phyloP scores from a whole-genome alignment of 2,113 vertebrate species.

The Circaetus cinerascens region DNA sequence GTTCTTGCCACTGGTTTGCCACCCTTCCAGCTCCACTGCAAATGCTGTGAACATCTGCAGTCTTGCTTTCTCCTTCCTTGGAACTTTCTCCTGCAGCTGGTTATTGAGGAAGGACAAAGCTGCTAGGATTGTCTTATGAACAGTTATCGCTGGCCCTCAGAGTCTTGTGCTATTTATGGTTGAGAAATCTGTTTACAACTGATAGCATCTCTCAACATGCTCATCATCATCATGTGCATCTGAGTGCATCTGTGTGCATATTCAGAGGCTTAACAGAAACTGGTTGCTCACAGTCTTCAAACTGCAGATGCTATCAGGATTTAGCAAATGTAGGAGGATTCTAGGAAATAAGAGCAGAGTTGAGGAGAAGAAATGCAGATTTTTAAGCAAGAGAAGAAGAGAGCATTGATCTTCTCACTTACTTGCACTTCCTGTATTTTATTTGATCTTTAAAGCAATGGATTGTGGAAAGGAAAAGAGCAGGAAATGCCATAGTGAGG shows the following conservation, averaged over 20 bases:
- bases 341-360: neutral
- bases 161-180: neutral
- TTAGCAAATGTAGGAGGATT: neutral
- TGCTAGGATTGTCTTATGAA: neutral
- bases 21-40: neutral
- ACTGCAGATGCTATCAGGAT: neutral
- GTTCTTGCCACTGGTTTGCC: neutral
- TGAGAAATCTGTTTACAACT: conserved; percentile 8
- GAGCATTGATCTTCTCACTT: neutral
- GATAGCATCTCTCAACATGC: neutral
- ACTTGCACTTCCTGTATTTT: neutral
- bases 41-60: neutral
- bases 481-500: neutral
- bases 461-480: neutral
- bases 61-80: neutral
- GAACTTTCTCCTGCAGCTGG: neutral
- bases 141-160: neutral
- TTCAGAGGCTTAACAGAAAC: neutral
- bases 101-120: neutral
- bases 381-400: neutral
- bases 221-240: neutral
- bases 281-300: neutral
- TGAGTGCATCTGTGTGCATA: neutral
- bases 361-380: neutral
- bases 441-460: neutral